These are phyloP conservation scores for Folsomia manolachei DNA, from an alignment of 2,888 invertebrate species.

Conservation along the genomic window DNA sequence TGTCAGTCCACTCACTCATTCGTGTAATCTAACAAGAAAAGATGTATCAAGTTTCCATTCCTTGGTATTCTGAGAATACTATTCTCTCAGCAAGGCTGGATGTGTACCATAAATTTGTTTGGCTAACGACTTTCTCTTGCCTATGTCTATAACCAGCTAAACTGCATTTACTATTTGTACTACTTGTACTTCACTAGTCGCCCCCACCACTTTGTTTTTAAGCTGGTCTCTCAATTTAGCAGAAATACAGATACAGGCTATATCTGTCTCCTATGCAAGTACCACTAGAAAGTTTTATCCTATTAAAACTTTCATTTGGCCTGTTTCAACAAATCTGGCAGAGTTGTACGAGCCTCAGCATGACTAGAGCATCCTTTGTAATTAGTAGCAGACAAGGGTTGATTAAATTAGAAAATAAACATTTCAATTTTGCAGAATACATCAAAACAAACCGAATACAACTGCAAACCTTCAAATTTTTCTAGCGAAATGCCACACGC, in stretches of 20 bases:
- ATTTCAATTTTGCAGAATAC: neutral
- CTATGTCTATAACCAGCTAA: too few species aligned
- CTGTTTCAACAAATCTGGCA: neutral
- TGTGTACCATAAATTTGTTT: neutral
- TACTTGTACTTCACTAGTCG: too few species aligned
- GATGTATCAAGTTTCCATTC: neutral
- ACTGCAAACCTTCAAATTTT: too few species aligned
- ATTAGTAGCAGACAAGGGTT: neutral
- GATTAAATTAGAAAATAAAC: neutral
- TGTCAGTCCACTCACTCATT: neutral
- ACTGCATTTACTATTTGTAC: too few species aligned
- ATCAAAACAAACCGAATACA: too few species aligned
- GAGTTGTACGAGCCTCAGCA: too few species aligned
- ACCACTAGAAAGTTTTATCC: neutral
- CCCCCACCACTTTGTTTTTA: neutral
- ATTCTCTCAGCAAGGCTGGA: neutral
- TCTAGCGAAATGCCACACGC: too few species aligned
- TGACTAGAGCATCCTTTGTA: too few species aligned
- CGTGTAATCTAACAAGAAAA: slow-evolving; percentile 5
- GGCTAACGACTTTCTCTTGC: too few species aligned
- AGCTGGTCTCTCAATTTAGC: neutral
- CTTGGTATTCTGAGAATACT: neutral
- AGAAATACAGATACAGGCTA: too few species aligned
- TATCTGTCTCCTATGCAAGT: neutral
- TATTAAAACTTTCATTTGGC: too few species aligned